Evolutionary conservation across 35 echinoderm and acorn worm genomes (phyloP).

Genomic region (Chiridota heheva): DNA sequence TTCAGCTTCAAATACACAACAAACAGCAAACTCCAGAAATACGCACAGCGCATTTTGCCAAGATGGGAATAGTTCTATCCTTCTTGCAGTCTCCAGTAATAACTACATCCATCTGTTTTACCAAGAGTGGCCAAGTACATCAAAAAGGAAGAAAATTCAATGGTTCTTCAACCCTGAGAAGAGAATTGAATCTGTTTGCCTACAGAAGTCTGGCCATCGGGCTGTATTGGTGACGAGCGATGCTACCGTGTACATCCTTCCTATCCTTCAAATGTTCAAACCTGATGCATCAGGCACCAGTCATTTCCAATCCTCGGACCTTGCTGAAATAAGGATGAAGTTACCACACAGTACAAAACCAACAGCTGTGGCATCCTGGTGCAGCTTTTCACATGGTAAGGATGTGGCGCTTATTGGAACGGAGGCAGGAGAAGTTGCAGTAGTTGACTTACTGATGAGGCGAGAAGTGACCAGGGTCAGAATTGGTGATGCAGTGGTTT

Average conservation of each 20-base stretch:
- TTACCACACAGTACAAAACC: conserved; percentile 12
- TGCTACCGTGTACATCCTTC: conserved; percentile 33
- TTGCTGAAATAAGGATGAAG: background rate
- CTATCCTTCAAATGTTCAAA: conserved; percentile 1
- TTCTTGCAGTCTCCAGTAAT: too few relatives aligned
- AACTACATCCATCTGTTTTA: too few relatives aligned
- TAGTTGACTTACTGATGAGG: conserved; percentile 8
- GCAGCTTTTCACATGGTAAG: background rate
- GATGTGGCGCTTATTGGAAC: conserved; percentile 25
- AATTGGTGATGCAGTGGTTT: conserved; percentile 27
- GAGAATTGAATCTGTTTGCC: conserved; percentile 1
- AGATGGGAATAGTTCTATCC: too few relatives aligned
- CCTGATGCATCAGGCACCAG: background rate
- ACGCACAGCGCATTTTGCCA: too few relatives aligned
- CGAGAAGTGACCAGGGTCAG: conserved; percentile 21
- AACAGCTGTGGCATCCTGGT: conserved; percentile 20
- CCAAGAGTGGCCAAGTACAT: too few relatives aligned
- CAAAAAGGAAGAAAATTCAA: conserved; percentile 3
- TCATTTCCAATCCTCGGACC: background rate
- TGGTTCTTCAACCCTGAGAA: conserved; percentile 19
- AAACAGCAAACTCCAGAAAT: too few relatives aligned
- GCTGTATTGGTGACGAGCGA: conserved; percentile 10
- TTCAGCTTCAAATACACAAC: too few relatives aligned
- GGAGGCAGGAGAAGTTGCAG: conserved; percentile 32
- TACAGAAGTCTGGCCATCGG: conserved; percentile 3